Percentiles rank a stretch among this genome's conserved stretches.
Conservation (phyloP, 1,140 invertebrate genomes). For the Drosophila ogumai region DNA sequence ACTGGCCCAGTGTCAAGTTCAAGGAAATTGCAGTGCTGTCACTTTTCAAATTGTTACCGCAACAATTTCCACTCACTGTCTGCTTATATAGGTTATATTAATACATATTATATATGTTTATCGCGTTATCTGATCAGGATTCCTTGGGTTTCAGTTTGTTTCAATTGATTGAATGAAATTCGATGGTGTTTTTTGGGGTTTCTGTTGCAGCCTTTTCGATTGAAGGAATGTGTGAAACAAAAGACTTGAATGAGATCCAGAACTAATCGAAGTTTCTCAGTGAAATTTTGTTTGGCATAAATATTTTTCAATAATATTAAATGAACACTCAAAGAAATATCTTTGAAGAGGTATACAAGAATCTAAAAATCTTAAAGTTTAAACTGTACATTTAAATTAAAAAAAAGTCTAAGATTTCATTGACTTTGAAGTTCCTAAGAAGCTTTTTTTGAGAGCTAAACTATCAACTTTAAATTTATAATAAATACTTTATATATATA, state of each 20-base stretch:
- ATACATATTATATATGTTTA: slow-evolving; percentile 2
- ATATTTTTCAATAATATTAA: background rate
- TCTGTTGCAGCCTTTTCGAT: slow-evolving; percentile 58
- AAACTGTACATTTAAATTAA: background rate
- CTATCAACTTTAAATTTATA: background rate
- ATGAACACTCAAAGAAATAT: background rate
- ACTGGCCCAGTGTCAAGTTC: slow-evolving; percentile 76
- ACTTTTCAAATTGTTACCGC: slow-evolving; percentile 64
- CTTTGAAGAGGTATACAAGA: background rate
- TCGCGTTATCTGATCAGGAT: slow-evolving; percentile 28
- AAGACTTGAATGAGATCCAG: slow-evolving; percentile 40
- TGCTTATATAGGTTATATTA: background rate
- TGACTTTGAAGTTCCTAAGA: background rate
- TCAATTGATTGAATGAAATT: slow-evolving; percentile 79
- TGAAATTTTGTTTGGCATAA: background rate
- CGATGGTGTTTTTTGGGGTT: slow-evolving; percentile 40
- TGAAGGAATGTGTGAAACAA: slow-evolving; percentile 65
- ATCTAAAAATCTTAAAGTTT: background rate
- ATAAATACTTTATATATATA: background rate
- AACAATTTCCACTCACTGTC: slow-evolving; percentile 41
- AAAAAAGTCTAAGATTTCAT: background rate
- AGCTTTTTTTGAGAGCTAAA: background rate
- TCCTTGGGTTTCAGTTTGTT: slow-evolving; percentile 42
- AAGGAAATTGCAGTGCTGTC: slow-evolving; percentile 77
- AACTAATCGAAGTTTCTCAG: slow-evolving; percentile 18